Base-by-base conservation (phyloP, 2,797 vertebrate species). In the Jordanella pulchra region DNA sequence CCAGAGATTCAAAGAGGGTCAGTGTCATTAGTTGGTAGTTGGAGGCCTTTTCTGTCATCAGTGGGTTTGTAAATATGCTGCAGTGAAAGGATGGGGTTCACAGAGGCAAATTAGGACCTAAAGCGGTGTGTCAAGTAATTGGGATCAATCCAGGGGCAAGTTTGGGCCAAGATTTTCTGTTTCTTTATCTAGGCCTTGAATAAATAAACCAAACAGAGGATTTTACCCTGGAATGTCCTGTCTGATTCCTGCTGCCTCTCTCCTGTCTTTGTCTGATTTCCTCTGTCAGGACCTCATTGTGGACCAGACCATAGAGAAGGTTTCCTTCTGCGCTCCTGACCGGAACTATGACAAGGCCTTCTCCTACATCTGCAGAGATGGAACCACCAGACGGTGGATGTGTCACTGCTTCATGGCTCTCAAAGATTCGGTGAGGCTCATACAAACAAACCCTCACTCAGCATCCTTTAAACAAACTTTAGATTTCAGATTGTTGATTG, bases 381-480 rank as follows among this genome's bases (percentile, higher is more conserved):
- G 97, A 23, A 97, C 97, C n/a, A 97, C 96, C 0, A 94, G 97
- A 32, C 95, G 97, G 35, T 98, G 97, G 97, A 97, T 98, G 85
- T 98, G 97, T 84, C 97, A 98, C 91, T 97, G 96, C 89, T 98
- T 98, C 90, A 95, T 98, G 95, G 96, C 97, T 0, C 91, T 98
- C 69, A 97, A 97, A 87, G 97, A 98, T 89, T 97, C 97, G 3
- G 97, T 98, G 85, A 95, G 96, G 80, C 32, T 45, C 53, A 12
- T n/a, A 27, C 13, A 54, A 1, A 4, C 25, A 54, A 5, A 4
- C 35, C 35, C 35, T 12, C 2, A 21, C 21, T 39, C 58, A 12
- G 32, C 18, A 0, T 23, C 35, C 35, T 44, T 17, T 44, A 10
- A 39, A 23, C 58, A 23, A 5, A 12, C 35, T 39, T 61, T 23